Evolutionary conservation across 1,140 invertebrate genomes (phyloP), one percentile per base, ranked within the genome.

Genomic region (Varroa destructor): DNA sequence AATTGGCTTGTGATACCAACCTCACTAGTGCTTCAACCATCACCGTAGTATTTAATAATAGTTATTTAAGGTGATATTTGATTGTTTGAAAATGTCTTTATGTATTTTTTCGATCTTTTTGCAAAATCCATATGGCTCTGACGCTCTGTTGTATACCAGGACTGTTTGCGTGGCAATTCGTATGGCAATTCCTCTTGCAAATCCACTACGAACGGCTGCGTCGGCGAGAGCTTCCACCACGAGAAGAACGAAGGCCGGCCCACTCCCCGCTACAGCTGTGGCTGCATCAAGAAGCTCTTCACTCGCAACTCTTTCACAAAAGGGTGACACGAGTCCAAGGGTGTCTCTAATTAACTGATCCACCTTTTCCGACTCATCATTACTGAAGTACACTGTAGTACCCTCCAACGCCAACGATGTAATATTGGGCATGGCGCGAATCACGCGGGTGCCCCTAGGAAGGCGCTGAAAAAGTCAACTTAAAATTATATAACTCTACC

Each of bases 391-490:
- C 2, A 67, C 14, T 43, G 61, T 67, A 12, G 3, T 12, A 12
- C 61, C 61, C 46, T 67, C 61, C n/a, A 40, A 37, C 12, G 46
- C 61, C 37, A 43, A 12, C 2, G 40, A 67, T n/a, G 61, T 37
- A 5, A 67, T 8, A 37, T 67, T 67, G 12, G 61, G 61, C 61
- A 67, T 67, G 12, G 46, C 61, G 12, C 61, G 61, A 40, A 67
- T 46, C 10, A 67, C 46, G 1, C 46, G 40, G 40, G 61, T 67
- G 12, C 61, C 61, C 2, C 12, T 2, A 37, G 61, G 61, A 67
- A 67, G 61, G 40, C 40, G 40, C 61, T 67, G 46, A 3, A 3
- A 8, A 8, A 51, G 3, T 51, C 8, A 3, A 51, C 8, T 51
- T 51, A 8, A 8, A 51, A 51, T 51, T 8, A 51, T 5, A 5